Evolutionary conservation across 2,797 vertebrate genomes (phyloP).

Genomic region (Propithecus deckenii): DNA sequence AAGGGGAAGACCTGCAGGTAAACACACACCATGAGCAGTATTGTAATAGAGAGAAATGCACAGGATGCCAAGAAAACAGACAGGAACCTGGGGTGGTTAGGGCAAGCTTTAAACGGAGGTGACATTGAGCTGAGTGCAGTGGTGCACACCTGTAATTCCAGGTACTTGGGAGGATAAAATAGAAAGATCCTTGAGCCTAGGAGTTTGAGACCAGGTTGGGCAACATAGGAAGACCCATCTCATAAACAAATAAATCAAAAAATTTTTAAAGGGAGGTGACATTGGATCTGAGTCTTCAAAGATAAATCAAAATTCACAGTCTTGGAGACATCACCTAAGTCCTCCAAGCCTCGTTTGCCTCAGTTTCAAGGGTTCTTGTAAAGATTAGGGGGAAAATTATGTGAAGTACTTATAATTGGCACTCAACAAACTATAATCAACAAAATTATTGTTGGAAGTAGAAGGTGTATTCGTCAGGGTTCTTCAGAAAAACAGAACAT

Average conservation of each 20-base stretch:
- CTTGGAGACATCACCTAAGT: not conserved
- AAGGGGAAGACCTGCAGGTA: not conserved
- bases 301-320: not conserved
- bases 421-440: not conserved
- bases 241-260: not conserved
- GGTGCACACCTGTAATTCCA: not conserved
- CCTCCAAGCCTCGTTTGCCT: not conserved
- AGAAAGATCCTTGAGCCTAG: not conserved
- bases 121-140: not conserved
- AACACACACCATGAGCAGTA: not conserved
- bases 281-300: not conserved
- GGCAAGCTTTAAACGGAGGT: not conserved
- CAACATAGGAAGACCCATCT: not conserved
- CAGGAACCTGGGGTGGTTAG: not conserved
- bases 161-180: not conserved
- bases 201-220: not conserved
- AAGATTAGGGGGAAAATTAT: not conserved
- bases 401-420: not conserved
- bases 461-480: not conserved
- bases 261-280: not conserved
- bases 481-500: not conserved
- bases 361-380: not conserved
- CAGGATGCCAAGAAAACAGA: not conserved
- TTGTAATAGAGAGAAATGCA: not conserved
- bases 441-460: not conserved